Percentiles rank a stretch among this genome's conserved stretches.
Conservation (phyloP, 1,140 invertebrate species). For the Tenebrio molitor region DNA sequence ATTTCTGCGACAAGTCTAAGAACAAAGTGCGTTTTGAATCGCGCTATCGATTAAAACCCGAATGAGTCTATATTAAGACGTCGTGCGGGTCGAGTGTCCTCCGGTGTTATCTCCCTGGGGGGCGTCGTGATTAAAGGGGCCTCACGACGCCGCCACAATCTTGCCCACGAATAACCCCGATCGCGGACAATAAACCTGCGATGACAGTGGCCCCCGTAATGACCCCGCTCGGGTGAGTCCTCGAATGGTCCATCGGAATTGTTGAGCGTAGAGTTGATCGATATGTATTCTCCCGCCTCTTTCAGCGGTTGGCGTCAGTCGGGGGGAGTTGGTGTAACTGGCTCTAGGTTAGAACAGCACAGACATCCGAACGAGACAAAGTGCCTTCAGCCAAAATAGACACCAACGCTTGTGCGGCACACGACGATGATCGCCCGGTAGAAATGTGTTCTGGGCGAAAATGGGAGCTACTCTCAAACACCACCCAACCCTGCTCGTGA, state of each 20-base stretch:
- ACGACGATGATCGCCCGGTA: not conserved
- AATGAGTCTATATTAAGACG: no score
- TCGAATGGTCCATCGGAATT: conserved; percentile 8
- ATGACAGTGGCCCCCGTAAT: no score
- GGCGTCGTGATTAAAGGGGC: no score
- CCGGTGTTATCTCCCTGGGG: no score
- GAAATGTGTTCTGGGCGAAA: not conserved
- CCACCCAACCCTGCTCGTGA: not conserved
- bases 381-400: conserved; percentile 23
- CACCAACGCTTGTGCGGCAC: not conserved
- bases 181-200: no score
- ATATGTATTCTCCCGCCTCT: conserved; percentile 37
- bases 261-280: conserved; percentile 21
- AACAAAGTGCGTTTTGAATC: no score
- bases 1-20: no score
- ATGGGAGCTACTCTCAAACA: conserved; percentile 21
- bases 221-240: not conserved
- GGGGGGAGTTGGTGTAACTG: conserved; percentile 11
- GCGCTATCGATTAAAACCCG: no score
- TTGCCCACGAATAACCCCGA: no score
- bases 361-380: conserved; percentile 1
- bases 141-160: no score
- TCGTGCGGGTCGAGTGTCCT: no score
- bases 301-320: conserved; percentile 30
- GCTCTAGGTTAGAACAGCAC: conserved; percentile 8